A percentile compares a stretch with the other conserved stretches of the same genome.
These are phyloP conservation scores for Pedetes capensis DNA, from an alignment of 2,113 vertebrate genomes.

Conservation along the genomic window DNA sequence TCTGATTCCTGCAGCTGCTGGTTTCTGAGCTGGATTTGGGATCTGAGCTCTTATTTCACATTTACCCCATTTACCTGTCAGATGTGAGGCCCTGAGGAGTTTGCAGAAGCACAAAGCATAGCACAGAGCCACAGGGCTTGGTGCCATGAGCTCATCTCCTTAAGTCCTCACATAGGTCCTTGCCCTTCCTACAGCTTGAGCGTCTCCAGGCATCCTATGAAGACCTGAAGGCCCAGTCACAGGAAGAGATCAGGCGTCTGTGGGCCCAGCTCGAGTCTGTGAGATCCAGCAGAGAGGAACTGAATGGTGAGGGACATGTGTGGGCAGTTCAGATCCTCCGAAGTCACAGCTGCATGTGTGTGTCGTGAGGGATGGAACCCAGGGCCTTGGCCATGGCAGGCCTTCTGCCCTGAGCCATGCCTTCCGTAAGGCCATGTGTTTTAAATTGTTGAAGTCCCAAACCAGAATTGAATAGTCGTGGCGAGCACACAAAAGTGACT, in stretches of 20 bases:
- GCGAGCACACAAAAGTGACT: background rate
- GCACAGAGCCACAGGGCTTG: background rate
- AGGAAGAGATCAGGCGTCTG: conserved; percentile 87
- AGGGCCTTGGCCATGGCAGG: background rate
- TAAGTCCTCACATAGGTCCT: fast-evolving
- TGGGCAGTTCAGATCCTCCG: background rate
- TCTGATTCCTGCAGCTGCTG: background rate
- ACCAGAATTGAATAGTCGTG: background rate
- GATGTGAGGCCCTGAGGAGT: background rate
- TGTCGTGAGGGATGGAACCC: background rate
- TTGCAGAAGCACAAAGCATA: background rate
- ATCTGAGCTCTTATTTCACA: background rate
- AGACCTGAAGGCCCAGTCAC: conserved; percentile 84
- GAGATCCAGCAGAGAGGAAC: conserved; percentile 86
- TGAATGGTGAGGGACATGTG: conserved; percentile 84
- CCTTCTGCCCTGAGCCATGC: background rate
- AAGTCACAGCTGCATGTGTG: background rate
- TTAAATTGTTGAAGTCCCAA: background rate
- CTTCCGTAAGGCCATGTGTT: background rate
- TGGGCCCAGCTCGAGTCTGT: conserved; percentile 89
- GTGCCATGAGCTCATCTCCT: background rate
- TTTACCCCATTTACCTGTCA: background rate
- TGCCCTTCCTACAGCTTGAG: conserved; percentile 81
- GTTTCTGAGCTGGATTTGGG: background rate
- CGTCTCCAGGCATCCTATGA: conserved; percentile 80